Base-by-base conservation (phyloP, 1,140 invertebrate genomes). In the Lucilia sericata region DNA sequence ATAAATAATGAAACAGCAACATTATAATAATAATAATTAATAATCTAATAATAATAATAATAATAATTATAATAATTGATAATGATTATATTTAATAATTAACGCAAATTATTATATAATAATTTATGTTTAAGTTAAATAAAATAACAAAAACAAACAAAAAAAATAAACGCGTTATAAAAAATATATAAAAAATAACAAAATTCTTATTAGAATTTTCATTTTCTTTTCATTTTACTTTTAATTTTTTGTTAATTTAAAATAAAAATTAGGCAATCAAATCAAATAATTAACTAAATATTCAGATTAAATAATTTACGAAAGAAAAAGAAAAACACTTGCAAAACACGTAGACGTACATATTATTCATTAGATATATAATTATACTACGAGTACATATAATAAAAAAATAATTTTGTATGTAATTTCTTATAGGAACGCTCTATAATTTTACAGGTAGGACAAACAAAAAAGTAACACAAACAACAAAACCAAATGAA, bases 51-150 rank as follows among this genome's bases (percentile, higher is more conserved):
- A 76, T 49, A 80, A 80, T 80, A 80, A 70, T 80, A 80, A 76
- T 49, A 80, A 80, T 80, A 30, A 30, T 30, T 30, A 30, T 30
- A 30, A 30, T 30, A 30, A 30, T 30, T 30, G 21, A 80, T 51
- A 49, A 80, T 25, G 47, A 80, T 80, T 36, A 80, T 51, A 80
- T 80, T 80, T 80, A 80, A 80, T 80, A 80, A 80, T 80, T 80
- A 80, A 80, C 76, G 76, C 76, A 80, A 80, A 80, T 80, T 80
- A 80, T 80, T 80, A 80, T 80, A 80, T 49, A 80, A 80, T 80
- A 80, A 82, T 82, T 82, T 82, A 82, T 82, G 19, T 74, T 82
- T 82, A 70, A 82, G 55, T 82, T 80, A 80, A 80, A 80, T 80
- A 80, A 80, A 80, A 78, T 49, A 80, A 80, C 47, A 80, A 80